A percentile compares a stretch with the other conserved stretches of the same genome.
Conservation (phyloP, 2,113 vertebrate species). For the Gila orcuttii region DNA sequence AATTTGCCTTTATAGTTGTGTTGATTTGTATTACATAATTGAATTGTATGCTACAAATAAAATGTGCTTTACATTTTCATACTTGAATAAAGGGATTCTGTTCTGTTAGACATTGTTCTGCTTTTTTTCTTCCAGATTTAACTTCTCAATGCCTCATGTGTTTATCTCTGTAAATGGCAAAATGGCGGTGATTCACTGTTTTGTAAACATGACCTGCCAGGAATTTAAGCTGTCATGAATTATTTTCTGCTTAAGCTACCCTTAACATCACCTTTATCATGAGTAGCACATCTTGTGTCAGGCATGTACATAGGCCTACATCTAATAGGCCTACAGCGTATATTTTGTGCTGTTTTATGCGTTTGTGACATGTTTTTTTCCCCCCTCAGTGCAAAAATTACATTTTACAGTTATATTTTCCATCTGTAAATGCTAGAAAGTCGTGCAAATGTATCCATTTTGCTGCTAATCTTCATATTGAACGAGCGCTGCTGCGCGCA, state of each 20-base stretch:
- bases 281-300: neutral
- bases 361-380: too few species aligned
- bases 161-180: neutral
- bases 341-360: too few species aligned
- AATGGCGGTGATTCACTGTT: neutral
- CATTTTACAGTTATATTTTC: too few species aligned
- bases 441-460: too few species aligned
- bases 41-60: constrained; percentile 70
- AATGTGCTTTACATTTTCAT: constrained; percentile 84
- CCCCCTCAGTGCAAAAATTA: too few species aligned
- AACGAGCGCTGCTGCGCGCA: too few species aligned
- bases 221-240: neutral
- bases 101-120: constrained; percentile 48
- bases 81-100: constrained; percentile 83
- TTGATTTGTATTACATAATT: constrained; percentile 75
- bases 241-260: too few species aligned
- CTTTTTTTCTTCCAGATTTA: neutral
- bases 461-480: too few species aligned
- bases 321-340: too few species aligned
- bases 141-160: neutral
- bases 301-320: neutral
- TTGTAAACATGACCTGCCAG: neutral
- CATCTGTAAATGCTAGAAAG: too few species aligned
- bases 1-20: constrained; percentile 78
- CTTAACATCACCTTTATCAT: neutral